Conservation (phyloP, 2,888 invertebrate species). For the Omphaloscelis lunosa region DNA sequence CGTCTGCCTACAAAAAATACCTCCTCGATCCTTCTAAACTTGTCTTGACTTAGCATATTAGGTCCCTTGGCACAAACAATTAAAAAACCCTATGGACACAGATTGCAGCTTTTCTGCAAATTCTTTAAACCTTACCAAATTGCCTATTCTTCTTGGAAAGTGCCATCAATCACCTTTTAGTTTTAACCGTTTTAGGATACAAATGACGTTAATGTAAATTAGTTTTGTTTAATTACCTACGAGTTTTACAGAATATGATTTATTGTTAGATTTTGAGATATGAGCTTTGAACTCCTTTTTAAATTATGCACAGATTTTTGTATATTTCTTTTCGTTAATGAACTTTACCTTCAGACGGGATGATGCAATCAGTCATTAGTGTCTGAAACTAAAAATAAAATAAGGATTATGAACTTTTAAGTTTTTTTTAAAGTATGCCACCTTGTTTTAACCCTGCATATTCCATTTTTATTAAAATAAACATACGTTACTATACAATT, state of each 20-base stretch:
- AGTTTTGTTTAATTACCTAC: slow-evolving; percentile 81
- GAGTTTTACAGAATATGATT: slow-evolving; percentile 82
- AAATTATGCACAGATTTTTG: slow-evolving; percentile 40
- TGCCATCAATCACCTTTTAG: slow-evolving; percentile 83
- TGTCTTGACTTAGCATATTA: neutral
- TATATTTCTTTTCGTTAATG: slow-evolving; percentile 41
- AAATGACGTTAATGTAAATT: slow-evolving; percentile 83
- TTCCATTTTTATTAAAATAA: neutral
- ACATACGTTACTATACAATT: neutral
- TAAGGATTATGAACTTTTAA: neutral
- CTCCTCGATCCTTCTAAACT: neutral
- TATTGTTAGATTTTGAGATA: slow-evolving; percentile 73
- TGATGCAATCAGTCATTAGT: slow-evolving; percentile 30
- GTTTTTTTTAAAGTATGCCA: too few species aligned
- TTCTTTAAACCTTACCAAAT: slow-evolving; percentile 43
- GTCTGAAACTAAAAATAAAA: slow-evolving; percentile 5
- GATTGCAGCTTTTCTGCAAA: slow-evolving; percentile 8
- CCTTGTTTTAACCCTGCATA: neutral
- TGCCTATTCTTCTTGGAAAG: slow-evolving; percentile 75
- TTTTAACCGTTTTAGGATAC: slow-evolving; percentile 76
- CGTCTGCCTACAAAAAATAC: neutral
- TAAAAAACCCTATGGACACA: slow-evolving; percentile 1
- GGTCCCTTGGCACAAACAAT: neutral
- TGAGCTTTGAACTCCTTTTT: slow-evolving; percentile 50
- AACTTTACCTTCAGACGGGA: slow-evolving; percentile 18